Evolutionary conservation across 2,888 invertebrate species (phyloP).

Genomic region (Phalera bucephala): DNA sequence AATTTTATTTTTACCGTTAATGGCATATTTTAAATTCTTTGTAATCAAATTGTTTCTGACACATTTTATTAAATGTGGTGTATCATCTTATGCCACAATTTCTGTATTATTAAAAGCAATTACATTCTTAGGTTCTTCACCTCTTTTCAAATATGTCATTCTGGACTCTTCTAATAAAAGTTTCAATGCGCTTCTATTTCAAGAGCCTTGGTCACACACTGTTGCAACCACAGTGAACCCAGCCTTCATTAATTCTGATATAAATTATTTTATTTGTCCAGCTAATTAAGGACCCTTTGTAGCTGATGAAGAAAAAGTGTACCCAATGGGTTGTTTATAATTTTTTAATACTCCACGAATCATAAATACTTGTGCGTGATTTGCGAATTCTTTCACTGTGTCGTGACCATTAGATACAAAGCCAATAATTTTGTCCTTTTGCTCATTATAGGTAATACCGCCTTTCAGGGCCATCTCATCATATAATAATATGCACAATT

Average conservation of each 20-base stretch:
- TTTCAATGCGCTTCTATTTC: constrained; percentile 23
- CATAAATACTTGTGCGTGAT: constrained; percentile 34
- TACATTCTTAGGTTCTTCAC: constrained; percentile 11
- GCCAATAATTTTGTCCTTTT: constrained; percentile 23
- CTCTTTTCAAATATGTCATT: constrained; percentile 9
- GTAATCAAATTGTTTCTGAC: constrained; percentile 29
- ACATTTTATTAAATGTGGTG: constrained; percentile 28
- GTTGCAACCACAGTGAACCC: constrained; percentile 29
- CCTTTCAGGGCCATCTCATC: constrained; percentile 28
- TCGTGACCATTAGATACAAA: constrained; percentile 22
- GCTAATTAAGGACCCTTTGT: constrained; percentile 28
- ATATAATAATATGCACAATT: constrained; percentile 27
- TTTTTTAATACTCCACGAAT: constrained; percentile 27
- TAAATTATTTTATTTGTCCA: constrained; percentile 20
- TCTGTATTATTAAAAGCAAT: constrained; percentile 19
- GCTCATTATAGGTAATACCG: constrained; percentile 21
- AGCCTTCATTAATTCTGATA: constrained; percentile 18
- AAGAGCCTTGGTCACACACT: constrained; percentile 31
- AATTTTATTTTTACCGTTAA: constrained; percentile 1
- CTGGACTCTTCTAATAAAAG: constrained; percentile 22
- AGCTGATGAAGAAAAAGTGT: constrained; percentile 25
- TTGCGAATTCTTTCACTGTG: constrained; percentile 18
- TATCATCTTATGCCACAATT: constrained; percentile 27
- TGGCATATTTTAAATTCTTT: constrained; percentile 20
- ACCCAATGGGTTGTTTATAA: constrained; percentile 28